Evolutionary conservation across 2,797 vertebrate species (phyloP).

Genomic region (Acrossocheilus wenchowensis): DNA sequence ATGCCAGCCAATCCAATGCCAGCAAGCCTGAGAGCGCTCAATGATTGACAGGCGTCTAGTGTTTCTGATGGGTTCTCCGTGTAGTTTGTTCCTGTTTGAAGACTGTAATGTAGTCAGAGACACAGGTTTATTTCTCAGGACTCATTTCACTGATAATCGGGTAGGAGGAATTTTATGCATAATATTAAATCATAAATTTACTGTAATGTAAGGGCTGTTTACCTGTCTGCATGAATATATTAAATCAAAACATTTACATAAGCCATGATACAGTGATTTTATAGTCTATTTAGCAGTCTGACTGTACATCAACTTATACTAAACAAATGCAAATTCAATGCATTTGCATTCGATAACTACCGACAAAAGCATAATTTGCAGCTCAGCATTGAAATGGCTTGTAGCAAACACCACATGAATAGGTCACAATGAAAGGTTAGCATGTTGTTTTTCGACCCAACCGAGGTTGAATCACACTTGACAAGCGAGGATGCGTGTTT

Average conservation of each 20-base stretch:
- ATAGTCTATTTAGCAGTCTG: background rate
- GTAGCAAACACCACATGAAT: slow-evolving; percentile 17
- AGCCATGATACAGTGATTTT: background rate
- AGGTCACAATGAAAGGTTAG: slow-evolving; percentile 32
- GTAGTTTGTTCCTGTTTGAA: background rate
- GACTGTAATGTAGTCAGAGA: background rate
- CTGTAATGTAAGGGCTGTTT: background rate
- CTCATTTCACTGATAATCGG: background rate
- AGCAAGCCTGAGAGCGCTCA: background rate
- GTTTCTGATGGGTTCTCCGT: background rate
- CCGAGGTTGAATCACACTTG: slow-evolving; percentile 22
- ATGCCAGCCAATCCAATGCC: slow-evolving; percentile 6
- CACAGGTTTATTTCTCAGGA: background rate
- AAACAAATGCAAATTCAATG: background rate
- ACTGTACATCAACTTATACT: background rate
- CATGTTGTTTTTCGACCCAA: slow-evolving; percentile 29
- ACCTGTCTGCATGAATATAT: background rate
- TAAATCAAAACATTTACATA: background rate
- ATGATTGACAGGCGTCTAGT: background rate
- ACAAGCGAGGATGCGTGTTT: slow-evolving; percentile 8
- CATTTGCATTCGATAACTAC: background rate
- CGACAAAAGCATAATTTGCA: background rate
- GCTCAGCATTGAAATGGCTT: background rate
- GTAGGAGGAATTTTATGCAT: background rate
- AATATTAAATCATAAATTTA: background rate